Evolutionary conservation across 1,140 invertebrate genomes (phyloP).

Genomic region (Phthorimaea operculella): DNA sequence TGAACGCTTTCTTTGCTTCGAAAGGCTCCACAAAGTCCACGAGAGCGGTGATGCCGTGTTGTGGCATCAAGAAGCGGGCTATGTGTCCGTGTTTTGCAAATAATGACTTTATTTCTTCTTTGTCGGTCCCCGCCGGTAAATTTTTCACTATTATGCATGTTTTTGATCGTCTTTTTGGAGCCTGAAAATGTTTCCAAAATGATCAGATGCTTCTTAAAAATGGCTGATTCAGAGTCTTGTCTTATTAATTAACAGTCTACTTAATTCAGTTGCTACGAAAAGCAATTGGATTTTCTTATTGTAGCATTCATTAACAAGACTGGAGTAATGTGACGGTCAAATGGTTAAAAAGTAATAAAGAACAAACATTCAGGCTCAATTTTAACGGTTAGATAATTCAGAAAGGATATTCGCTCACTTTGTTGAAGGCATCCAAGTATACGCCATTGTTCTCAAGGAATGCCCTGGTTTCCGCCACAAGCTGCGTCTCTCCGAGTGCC

Average conservation of each 20-base stretch:
- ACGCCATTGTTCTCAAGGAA: slow-evolving; percentile 94
- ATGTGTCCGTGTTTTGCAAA: slow-evolving; percentile 85
- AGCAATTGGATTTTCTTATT: no score
- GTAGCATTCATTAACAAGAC: no score
- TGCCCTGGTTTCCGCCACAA: slow-evolving; percentile 88
- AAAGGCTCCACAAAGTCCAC: slow-evolving; percentile 92
- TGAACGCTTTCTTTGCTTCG: slow-evolving; percentile 93
- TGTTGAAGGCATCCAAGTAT: slow-evolving; percentile 87
- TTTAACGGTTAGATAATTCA: no score
- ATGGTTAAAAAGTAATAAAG: no score
- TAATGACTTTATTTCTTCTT: slow-evolving; percentile 77
- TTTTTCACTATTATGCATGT: slow-evolving; percentile 96
- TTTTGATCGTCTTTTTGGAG: slow-evolving; percentile 81
- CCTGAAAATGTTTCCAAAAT: slow-evolving; percentile 54
- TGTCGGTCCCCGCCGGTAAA: slow-evolving; percentile 83
- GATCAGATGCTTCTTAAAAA: no score
- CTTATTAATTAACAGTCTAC: no score
- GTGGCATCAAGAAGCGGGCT: slow-evolving; percentile 86
- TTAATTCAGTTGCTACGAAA: no score
- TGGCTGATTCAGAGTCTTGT: no score
- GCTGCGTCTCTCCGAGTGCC: slow-evolving; percentile 96
- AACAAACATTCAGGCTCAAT: no score
- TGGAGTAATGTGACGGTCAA: no score
- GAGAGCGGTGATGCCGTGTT: slow-evolving; percentile 88
- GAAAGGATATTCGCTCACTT: slow-evolving; percentile 54